A percentile compares a stretch with the other conserved stretches of the same genome.
phyloP scores from a whole-genome alignment of 2,888 invertebrate genomes.

The Rhimphoctona megacephalus region DNA sequence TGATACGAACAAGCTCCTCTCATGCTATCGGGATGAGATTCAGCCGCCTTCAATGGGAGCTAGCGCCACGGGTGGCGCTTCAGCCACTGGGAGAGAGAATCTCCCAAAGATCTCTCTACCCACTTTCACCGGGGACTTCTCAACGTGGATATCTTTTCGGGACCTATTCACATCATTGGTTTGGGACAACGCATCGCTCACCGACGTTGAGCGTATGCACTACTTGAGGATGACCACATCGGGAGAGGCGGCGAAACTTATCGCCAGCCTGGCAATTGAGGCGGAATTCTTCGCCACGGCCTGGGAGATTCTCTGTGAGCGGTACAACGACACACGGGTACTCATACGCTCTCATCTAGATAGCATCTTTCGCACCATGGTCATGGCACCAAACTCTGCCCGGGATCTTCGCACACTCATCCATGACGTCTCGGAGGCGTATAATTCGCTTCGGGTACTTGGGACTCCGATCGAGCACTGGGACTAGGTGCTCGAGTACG shows the following conservation, averaged over 20 bases:
- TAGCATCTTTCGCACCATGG: constrained; percentile 1
- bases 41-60: not conserved
- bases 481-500: constrained; percentile 35
- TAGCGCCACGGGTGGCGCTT: not conserved
- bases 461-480: constrained; percentile 26
- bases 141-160: constrained; percentile 22
- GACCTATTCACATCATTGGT: constrained; percentile 11
- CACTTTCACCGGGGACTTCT: not conserved
- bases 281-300: constrained; percentile 21
- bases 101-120: constrained; percentile 14
- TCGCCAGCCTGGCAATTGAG: constrained; percentile 20
- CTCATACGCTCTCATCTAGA: constrained; percentile 12
- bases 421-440: constrained; percentile 14
- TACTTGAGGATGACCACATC: not conserved
- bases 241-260: constrained; percentile 27
- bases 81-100: not conserved
- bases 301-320: constrained; percentile 13
- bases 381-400: not conserved
- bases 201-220: constrained; percentile 21
- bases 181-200: not conserved
- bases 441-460: constrained; percentile 11
- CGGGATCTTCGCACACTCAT: constrained; percentile 1
- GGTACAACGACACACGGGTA: constrained; percentile 10
- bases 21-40: not conserved
- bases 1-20: too few species aligned